These are phyloP conservation scores for Lordiphosa stackelbergi DNA, from an alignment of 1,140 invertebrate species.

Conservation along the genomic window DNA sequence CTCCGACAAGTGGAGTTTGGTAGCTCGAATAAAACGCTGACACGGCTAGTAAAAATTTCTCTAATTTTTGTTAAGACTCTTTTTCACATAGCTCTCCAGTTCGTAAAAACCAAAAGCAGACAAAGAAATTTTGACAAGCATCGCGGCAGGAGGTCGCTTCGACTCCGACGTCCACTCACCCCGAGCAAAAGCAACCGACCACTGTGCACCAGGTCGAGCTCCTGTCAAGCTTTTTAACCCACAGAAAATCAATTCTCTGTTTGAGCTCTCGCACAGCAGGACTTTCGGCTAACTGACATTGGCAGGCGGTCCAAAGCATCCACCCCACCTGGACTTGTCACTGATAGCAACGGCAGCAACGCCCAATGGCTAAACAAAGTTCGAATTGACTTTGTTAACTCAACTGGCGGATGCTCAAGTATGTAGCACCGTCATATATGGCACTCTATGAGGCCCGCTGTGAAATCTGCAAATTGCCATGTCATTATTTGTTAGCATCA, in stretches of 20 bases:
- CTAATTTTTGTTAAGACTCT: too few relatives aligned
- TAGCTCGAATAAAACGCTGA: too few relatives aligned
- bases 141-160: conserved; percentile 33
- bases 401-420: conserved; percentile 50
- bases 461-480: conserved; percentile 77
- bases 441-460: conserved; percentile 50
- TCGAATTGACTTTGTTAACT: conserved; percentile 69
- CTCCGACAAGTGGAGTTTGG: too few relatives aligned
- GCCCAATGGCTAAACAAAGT: conserved; percentile 48
- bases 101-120: too few relatives aligned
- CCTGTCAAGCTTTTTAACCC: conserved; percentile 48
- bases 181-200: conserved; percentile 9
- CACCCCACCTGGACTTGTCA: conserved; percentile 57
- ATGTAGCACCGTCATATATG: conserved; percentile 19
- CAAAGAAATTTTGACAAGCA: conserved; percentile 38
- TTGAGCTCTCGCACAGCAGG: conserved; percentile 35
- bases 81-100: too few relatives aligned
- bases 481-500: conserved; percentile 77
- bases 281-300: conserved; percentile 61
- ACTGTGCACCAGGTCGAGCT: conserved; percentile 41
- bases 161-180: conserved; percentile 9
- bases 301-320: conserved; percentile 53
- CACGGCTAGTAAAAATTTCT: too few relatives aligned
- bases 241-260: conserved; percentile 35
- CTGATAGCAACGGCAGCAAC: conserved; percentile 42